These are phyloP conservation scores for Leucoma salicis DNA, from an alignment of 2,888 invertebrate genomes.

Conservation along the genomic window DNA sequence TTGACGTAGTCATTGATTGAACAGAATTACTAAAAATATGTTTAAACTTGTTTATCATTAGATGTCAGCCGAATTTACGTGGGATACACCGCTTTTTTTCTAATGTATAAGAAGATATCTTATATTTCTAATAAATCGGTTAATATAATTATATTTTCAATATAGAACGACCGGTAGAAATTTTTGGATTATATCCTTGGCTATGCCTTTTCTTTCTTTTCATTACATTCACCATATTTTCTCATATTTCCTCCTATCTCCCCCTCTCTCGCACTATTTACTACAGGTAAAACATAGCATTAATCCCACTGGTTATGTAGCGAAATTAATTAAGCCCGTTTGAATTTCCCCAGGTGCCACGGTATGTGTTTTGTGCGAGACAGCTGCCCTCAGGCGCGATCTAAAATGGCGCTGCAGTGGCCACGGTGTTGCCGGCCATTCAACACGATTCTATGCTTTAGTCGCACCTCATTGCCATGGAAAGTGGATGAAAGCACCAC, in stretches of 20 bases:
- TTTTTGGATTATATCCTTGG: too few species aligned
- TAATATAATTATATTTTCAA: background rate
- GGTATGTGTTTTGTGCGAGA: slow-evolving; percentile 91
- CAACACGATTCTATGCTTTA: slow-evolving; percentile 92
- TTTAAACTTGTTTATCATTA: too few species aligned
- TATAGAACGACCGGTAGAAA: too few species aligned
- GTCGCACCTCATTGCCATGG: slow-evolving; percentile 94
- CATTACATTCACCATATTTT: background rate
- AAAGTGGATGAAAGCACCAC: slow-evolving; percentile 87
- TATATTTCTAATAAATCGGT: background rate
- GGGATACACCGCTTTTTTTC: too few species aligned
- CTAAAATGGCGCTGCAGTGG: slow-evolving; percentile 92
- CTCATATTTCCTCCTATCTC: background rate
- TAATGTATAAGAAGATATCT: background rate
- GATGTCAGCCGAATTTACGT: background rate
- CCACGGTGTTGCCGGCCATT: slow-evolving; percentile 88
- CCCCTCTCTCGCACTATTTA: background rate
- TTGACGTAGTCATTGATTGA: too few species aligned
- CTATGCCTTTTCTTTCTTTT: too few species aligned
- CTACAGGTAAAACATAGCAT: too few species aligned
- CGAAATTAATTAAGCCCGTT: too few species aligned
- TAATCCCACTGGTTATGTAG: too few species aligned
- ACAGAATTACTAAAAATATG: too few species aligned
- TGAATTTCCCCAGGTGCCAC: slow-evolving; percentile 81
- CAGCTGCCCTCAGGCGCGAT: slow-evolving; percentile 88